Evolutionary conservation across 2,888 invertebrate species (phyloP).

Genomic region (Synanthedon andrenaeformis): DNA sequence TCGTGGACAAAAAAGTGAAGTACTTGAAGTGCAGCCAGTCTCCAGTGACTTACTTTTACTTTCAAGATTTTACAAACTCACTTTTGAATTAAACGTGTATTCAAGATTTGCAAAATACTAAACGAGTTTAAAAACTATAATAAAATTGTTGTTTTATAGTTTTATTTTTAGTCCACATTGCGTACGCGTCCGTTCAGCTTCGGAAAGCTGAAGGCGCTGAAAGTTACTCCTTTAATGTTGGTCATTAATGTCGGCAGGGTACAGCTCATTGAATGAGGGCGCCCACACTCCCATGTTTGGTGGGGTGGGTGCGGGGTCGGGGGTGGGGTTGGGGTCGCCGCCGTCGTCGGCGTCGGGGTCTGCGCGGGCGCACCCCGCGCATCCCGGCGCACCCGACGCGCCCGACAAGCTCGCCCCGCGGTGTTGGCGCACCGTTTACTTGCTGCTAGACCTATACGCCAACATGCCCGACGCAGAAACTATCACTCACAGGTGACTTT

Average conservation of each 20-base stretch:
- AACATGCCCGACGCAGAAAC: slow-evolving; percentile 96
- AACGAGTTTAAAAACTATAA: too few relatives aligned
- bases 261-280: slow-evolving; percentile 84
- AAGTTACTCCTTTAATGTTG: not conserved
- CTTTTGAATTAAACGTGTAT: too few relatives aligned
- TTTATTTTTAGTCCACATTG: too few relatives aligned
- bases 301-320: slow-evolving; percentile 24
- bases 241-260: slow-evolving; percentile 53
- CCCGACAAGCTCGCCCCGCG: slow-evolving; percentile 72
- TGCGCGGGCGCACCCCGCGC: slow-evolving; percentile 82
- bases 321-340: slow-evolving; percentile 6
- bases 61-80: too few relatives aligned
- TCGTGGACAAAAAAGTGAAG: too few relatives aligned
- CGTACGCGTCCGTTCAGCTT: too few relatives aligned
- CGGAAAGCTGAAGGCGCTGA: too few relatives aligned
- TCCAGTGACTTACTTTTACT: too few relatives aligned
- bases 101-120: too few relatives aligned
- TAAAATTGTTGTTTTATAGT: too few relatives aligned
- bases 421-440: slow-evolving; percentile 96
- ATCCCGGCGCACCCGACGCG: slow-evolving; percentile 40
- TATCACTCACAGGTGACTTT: slow-evolving; percentile 76
- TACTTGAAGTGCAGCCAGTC: too few relatives aligned
- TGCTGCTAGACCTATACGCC: slow-evolving; percentile 91
- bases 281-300: slow-evolving; percentile 77
- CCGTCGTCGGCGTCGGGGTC: slow-evolving; percentile 9